Conservation (phyloP, 2,888 invertebrate species). For the Erebia epiphron region DNA sequence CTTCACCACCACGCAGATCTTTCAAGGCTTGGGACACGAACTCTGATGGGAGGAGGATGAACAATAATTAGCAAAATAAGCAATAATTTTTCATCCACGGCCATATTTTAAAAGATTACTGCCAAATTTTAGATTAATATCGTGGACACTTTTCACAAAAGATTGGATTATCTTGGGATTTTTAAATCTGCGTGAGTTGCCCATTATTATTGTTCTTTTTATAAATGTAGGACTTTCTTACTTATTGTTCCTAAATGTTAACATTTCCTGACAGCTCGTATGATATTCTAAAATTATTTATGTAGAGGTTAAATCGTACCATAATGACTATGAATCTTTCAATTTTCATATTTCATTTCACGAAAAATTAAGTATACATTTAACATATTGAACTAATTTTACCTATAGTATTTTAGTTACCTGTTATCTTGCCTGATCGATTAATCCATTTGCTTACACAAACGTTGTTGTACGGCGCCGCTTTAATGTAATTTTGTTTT, state of each 20-base stretch:
- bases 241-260: background rate
- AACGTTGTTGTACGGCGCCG: conserved; percentile 56
- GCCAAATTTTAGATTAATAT: background rate
- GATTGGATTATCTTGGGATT: background rate
- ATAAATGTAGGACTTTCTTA: conserved; percentile 6
- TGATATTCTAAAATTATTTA: background rate
- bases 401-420: no score
- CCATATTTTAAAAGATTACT: no score
- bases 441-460: conserved; percentile 56
- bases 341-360: background rate
- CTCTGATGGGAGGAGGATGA: no score
- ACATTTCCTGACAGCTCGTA: background rate
- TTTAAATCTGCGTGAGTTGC: conserved; percentile 34
- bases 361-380: background rate
- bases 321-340: background rate
- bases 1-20: no score
- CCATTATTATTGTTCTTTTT: conserved; percentile 51
- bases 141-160: background rate
- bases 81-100: no score
- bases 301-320: conserved; percentile 1
- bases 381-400: background rate
- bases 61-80: no score
- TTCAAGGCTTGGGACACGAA: no score
- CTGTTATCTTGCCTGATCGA: conserved; percentile 58
- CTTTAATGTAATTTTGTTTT: conserved; percentile 43